These are phyloP conservation scores for Gallinago stenura DNA, from an alignment of 2,797 vertebrate species.

Conservation along the genomic window DNA sequence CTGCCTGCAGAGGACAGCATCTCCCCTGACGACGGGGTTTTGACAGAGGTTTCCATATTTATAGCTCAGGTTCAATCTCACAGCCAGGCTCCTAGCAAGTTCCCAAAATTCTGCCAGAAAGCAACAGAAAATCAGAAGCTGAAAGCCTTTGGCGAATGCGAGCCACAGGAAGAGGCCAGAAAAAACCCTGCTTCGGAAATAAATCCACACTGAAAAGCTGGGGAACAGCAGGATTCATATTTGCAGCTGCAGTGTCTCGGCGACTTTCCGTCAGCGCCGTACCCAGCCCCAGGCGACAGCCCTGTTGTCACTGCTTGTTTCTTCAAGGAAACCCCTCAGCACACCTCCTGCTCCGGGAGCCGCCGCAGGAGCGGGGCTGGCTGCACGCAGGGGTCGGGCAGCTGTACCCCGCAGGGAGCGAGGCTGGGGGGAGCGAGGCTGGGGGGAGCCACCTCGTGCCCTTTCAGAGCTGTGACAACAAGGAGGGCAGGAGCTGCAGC, in stretches of 20 bases:
- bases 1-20: too few species aligned
- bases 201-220: neutral
- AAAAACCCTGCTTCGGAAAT: neutral
- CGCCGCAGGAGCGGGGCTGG: fast-evolving
- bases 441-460: neutral
- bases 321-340: neutral
- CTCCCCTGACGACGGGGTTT: neutral
- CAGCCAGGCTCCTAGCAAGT: neutral
- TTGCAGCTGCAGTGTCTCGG: neutral
- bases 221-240: neutral
- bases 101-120: neutral
- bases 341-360: neutral
- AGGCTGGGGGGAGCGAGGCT: neutral
- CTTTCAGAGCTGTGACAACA: neutral
- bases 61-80: neutral
- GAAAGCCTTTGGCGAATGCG: neutral
- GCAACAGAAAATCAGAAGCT: neutral
- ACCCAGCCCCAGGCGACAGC: neutral
- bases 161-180: neutral
- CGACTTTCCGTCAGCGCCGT: neutral
- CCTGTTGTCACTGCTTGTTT: conserved; percentile 1
- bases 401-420: fast-evolving
- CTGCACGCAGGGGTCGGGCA: fast-evolving
- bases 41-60: neutral
- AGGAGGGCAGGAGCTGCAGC: neutral